These are phyloP conservation scores for Antechinus flavipes DNA, from an alignment of 2,113 vertebrate genomes.

Conservation along the genomic window DNA sequence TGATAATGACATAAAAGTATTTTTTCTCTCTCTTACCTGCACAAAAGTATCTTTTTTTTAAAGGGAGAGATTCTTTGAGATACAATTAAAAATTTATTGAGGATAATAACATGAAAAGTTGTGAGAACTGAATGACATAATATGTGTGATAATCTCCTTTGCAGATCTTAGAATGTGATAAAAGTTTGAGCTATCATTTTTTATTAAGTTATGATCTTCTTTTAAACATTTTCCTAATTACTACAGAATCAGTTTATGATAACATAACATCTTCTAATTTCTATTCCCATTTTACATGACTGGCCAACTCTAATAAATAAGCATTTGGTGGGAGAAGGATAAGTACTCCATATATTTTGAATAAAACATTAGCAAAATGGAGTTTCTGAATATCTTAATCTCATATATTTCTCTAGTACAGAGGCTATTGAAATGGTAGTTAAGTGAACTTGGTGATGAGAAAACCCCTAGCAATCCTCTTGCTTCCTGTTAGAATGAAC, in stretches of 20 bases:
- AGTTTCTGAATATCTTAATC: background rate
- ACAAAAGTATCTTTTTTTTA: constrained; percentile 38
- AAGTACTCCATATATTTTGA: constrained; percentile 56
- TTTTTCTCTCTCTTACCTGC: background rate
- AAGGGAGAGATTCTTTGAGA: constrained; percentile 2
- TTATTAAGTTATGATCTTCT: background rate
- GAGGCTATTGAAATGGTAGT: background rate
- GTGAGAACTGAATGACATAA: background rate
- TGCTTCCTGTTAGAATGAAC: constrained; percentile 11
- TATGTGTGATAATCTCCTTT: background rate
- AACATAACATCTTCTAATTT: constrained; percentile 45
- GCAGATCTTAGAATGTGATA: background rate
- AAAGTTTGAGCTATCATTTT: background rate
- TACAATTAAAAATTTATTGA: background rate
- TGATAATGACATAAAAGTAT: constrained; percentile 52
- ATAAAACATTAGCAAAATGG: constrained; percentile 7
- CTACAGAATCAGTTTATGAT: constrained; percentile 41
- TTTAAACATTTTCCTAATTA: constrained; percentile 31
- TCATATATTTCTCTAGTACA: background rate
- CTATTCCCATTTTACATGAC: constrained; percentile 22
- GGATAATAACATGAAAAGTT: background rate
- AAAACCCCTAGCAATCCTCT: constrained; percentile 9
- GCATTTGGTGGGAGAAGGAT: background rate
- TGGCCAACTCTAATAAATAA: constrained; percentile 1
- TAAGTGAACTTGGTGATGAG: constrained; percentile 25